Percentiles rank a stretch among this genome's conserved stretches.
Evolutionary conservation across 2,888 invertebrate species (phyloP).

Genomic region (Drosophila merina): DNA sequence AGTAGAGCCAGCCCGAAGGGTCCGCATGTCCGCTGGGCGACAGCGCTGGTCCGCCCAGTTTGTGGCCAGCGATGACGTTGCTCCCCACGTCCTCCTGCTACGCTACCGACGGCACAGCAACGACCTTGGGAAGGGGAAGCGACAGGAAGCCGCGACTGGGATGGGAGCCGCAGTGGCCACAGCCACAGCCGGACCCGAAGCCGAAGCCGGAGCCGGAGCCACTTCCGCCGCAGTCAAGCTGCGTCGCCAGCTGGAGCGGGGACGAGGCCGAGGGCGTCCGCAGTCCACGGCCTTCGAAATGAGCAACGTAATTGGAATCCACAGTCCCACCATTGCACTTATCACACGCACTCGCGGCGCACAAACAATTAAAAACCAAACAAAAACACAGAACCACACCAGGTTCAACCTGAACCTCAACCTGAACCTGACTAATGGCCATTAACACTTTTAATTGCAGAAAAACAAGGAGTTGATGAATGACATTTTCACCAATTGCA

Average conservation of each 20-base stretch:
- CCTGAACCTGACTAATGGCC: constrained; percentile 20
- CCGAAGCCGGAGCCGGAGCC: constrained; percentile 42
- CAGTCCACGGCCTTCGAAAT: constrained; percentile 69
- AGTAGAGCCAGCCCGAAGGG: background rate
- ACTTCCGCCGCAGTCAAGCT: constrained; percentile 57
- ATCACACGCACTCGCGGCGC: background rate
- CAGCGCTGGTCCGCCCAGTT: constrained; percentile 79
- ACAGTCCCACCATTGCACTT: constrained; percentile 23
- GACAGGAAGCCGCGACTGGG: constrained; percentile 9
- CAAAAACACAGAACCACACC: constrained; percentile 7
- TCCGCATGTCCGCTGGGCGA: constrained; percentile 21
- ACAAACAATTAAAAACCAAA: background rate
- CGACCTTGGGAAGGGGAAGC: constrained; percentile 10
- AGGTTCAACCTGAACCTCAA: background rate
- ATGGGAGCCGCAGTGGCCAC: constrained; percentile 16
- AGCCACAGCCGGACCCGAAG: background rate
- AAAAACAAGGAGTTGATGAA: constrained; percentile 91
- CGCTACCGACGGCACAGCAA: constrained; percentile 63
- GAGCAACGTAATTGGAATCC: constrained; percentile 58
- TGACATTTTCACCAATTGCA: constrained; percentile 88
- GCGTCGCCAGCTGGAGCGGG: constrained; percentile 55
- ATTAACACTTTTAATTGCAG: constrained; percentile 85
- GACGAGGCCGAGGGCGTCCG: constrained; percentile 54
- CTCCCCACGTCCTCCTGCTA: constrained; percentile 76
- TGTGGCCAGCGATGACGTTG: constrained; percentile 73